These are phyloP conservation scores for Cenopis cana DNA, from an alignment of 2,888 invertebrate genomes.

Conservation along the genomic window DNA sequence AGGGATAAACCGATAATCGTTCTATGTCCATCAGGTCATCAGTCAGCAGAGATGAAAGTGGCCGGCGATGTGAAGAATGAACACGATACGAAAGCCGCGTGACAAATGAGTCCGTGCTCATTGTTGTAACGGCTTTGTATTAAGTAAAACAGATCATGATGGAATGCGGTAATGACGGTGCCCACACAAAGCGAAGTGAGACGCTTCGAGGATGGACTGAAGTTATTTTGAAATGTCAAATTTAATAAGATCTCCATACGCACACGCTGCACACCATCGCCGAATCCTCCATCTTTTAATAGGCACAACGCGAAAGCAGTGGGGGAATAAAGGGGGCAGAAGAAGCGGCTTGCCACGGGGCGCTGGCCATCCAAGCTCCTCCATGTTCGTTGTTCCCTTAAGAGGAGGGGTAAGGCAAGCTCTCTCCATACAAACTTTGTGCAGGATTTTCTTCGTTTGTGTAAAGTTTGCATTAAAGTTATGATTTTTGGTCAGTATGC, in stretches of 20 bases:
- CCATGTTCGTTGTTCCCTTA: too few species aligned
- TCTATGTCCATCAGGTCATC: constrained; percentile 78
- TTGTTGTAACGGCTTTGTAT: constrained; percentile 70
- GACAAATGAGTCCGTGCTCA: constrained; percentile 69
- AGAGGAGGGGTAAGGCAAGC: too few species aligned
- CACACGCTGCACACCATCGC: neutral
- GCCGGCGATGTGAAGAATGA: constrained; percentile 49
- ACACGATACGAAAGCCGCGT: constrained; percentile 57
- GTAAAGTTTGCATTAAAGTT: too few species aligned
- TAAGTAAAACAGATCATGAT: constrained; percentile 66
- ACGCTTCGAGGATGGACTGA: constrained; percentile 25
- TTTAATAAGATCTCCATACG: neutral
- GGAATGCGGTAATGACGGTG: constrained; percentile 48
- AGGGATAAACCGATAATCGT: constrained; percentile 74
- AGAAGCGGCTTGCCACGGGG: too few species aligned
- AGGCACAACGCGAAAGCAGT: too few species aligned
- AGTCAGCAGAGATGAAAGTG: constrained; percentile 77
- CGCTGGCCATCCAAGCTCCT: too few species aligned
- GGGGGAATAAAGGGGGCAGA: too few species aligned
- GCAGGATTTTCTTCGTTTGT: too few species aligned
- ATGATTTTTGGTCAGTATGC: too few species aligned
- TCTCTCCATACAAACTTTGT: too few species aligned
- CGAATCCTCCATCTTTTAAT: neutral
- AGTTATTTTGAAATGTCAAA: neutral
- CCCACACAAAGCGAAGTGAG: constrained; percentile 38